Evolutionary conservation across 2,113 vertebrate genomes (phyloP), one percentile per base, ranked within the genome.

Genomic region (Stegostoma tigrinum): DNA sequence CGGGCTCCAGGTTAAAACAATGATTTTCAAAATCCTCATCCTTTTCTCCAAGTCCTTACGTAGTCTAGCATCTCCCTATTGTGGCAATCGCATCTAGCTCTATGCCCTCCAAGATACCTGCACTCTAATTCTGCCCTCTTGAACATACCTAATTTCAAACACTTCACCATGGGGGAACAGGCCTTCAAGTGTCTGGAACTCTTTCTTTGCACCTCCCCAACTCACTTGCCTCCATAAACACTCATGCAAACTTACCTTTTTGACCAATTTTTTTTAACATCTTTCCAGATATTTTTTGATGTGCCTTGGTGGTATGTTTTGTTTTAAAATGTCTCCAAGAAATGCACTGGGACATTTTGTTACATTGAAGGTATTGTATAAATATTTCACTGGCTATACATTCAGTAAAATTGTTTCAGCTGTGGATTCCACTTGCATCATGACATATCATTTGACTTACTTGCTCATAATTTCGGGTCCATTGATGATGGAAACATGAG

Each of bases 391-490:
- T 23, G 86, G n/a, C 17, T 64, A 70, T 70, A 27, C 52, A 0
- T 61, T 90, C 12, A 27, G 30, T 27, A 61, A 27, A 90, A n/a
- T 90, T 14, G n/a, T 52, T 89, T 34, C 72, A 87, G 10, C 45
- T 27, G 0, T 89, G 86, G 52, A 5, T 61, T 89, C 86, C 14
- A 27, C 1, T 27, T 15, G 2, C 61, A 67, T 15, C 80, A 45
- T 23, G 38, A 83, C 23, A 67, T 2, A 93, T 42, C 55, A 66
- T 90, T 70, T 38, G 34, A 94, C 90, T 86, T 98, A 99, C 99
- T 99, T 99, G 99, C 99, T 99, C 97, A 99, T 98, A 97, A 99
- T 98, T 97, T 99, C 99, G 30, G 99, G 99, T 30, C 99, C 99
- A 15, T 99, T 99, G 97, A 99, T 98, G 67, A 99, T 97, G 0